phyloP scores from a whole-genome alignment of 2,888 invertebrate species.

The Trisateles emortualis region DNA sequence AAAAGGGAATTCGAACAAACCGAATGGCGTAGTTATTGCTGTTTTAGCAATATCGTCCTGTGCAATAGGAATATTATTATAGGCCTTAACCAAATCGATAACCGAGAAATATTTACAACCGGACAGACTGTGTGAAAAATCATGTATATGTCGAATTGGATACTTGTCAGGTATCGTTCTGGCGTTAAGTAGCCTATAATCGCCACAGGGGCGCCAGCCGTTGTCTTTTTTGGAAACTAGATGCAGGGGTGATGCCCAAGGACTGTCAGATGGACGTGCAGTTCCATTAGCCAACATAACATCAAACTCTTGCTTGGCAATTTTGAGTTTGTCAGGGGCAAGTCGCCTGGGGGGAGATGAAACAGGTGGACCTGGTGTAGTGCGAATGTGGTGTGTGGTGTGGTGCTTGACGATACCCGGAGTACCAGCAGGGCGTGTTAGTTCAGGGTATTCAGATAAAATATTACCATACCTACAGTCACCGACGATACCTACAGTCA shows the following conservation, averaged over 20 bases:
- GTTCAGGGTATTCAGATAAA: constrained; percentile 8
- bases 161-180: constrained; percentile 13
- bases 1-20: no score
- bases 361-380: constrained; percentile 17
- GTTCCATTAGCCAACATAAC: constrained; percentile 11
- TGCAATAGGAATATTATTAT: not conserved
- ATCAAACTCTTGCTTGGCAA: constrained; percentile 16
- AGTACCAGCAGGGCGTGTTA: constrained; percentile 20
- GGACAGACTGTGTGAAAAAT: constrained; percentile 9
- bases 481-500: constrained; percentile 1
- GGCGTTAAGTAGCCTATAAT: no score
- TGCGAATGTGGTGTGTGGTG: constrained; percentile 16
- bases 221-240: constrained; percentile 15
- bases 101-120: constrained; percentile 11
- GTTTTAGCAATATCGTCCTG: constrained; percentile 44
- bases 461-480: constrained; percentile 6
- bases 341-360: constrained; percentile 6
- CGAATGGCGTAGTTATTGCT: constrained; percentile 56
- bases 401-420: constrained; percentile 4
- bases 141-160: constrained; percentile 17
- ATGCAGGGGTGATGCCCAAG: constrained; percentile 17
- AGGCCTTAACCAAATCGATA: constrained; percentile 28
- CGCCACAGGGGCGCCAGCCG: constrained; percentile 18
- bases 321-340: constrained; percentile 15
- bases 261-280: no score